Evolutionary conservation across 1,140 invertebrate species (phyloP).

Genomic region (Araneus ventricosus): DNA sequence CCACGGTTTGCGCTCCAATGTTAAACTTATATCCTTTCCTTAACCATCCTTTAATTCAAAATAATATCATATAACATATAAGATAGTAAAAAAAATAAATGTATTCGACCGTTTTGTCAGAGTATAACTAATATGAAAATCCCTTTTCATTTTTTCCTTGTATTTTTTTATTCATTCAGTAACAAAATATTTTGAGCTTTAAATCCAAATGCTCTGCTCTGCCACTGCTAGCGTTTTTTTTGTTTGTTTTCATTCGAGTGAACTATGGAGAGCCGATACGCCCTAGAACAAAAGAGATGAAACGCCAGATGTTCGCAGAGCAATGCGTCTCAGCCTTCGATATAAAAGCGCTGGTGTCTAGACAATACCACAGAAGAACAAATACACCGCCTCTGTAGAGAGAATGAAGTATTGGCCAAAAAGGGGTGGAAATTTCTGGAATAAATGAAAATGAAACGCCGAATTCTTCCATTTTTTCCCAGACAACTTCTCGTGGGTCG

Average conservation of each 20-base stretch:
- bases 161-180: neutral
- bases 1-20: neutral
- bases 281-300: constrained; percentile 5
- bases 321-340: constrained; percentile 24
- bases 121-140: neutral
- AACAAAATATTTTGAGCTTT: constrained; percentile 1
- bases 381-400: neutral
- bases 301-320: constrained; percentile 61
- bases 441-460: no score
- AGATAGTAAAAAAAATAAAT: neutral
- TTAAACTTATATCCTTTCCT: no score
- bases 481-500: neutral
- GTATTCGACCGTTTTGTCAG: neutral
- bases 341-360: constrained; percentile 33
- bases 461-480: neutral
- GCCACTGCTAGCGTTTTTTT: neutral
- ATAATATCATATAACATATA: neutral
- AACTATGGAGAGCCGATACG: neutral
- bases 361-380: constrained; percentile 57
- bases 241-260: neutral
- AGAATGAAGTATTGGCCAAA: constrained; percentile 44
- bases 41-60: neutral
- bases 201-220: neutral
- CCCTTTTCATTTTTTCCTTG: neutral
- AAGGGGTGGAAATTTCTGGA: neutral